Evolutionary conservation across 30 jellyfish, hydroid and myxozoan genomes (phyloP).

Genomic region (Morbakka virulenta): DNA sequence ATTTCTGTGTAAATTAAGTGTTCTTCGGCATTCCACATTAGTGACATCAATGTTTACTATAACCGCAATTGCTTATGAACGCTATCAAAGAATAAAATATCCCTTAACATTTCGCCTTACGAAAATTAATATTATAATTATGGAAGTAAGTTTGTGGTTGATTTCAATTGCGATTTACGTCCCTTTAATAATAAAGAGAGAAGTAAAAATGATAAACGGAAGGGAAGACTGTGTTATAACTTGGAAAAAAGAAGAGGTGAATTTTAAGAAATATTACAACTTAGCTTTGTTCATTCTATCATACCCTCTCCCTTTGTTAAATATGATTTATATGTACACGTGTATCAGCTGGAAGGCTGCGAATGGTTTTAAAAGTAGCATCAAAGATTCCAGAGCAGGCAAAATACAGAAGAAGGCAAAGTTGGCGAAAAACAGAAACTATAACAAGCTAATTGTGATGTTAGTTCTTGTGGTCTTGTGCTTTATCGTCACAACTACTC

Average conservation of each 20-base stretch:
- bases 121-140: background rate
- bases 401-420: background rate
- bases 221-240: background rate
- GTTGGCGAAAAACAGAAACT: background rate
- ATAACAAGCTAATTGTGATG: conserved; percentile 31
- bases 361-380: background rate
- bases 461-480: conserved; percentile 16
- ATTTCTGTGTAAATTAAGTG: conserved; percentile 20
- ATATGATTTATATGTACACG: background rate
- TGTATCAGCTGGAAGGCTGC: conserved; percentile 30
- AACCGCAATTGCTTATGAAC: conserved; percentile 44
- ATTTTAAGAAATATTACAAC: background rate
- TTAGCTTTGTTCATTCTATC: conserved; percentile 23
- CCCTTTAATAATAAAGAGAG: conserved; percentile 19
- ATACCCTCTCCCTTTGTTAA: conserved; percentile 46
- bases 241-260: background rate
- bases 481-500: conserved; percentile 55
- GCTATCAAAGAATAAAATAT: conserved; percentile 25
- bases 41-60: conserved; percentile 50
- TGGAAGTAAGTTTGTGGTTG: conserved; percentile 10
- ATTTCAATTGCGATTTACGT: conserved; percentile 12
- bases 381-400: background rate
- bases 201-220: conserved; percentile 1
- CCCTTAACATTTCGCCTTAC: conserved; percentile 30
- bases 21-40: conserved; percentile 7